These are phyloP conservation scores for Drosophila repleta DNA, from an alignment of 1,140 invertebrate species.

Conservation along the genomic window DNA sequence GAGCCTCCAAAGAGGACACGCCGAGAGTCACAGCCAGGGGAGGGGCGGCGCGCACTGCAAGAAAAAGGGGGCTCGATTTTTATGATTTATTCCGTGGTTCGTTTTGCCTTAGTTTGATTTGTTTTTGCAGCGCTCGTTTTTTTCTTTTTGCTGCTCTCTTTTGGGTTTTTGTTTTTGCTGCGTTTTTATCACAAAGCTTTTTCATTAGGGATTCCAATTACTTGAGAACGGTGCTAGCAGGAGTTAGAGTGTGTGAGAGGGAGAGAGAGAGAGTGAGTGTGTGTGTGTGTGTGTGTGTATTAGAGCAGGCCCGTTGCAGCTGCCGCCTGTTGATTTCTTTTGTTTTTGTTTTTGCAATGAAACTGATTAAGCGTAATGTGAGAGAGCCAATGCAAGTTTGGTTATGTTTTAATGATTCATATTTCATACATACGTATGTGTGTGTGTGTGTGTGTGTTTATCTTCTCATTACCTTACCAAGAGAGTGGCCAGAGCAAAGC, in stretches of 20 bases:
- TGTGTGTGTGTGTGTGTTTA: not conserved
- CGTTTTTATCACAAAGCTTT: slow-evolving; percentile 47
- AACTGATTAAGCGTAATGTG: slow-evolving; percentile 76
- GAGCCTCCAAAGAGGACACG: slow-evolving; percentile 26
- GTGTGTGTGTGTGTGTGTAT: not conserved
- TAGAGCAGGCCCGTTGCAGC: slow-evolving; percentile 25
- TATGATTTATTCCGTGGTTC: slow-evolving; percentile 53
- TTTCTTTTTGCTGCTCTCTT: slow-evolving; percentile 36
- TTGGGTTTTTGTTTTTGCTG: slow-evolving; percentile 16
- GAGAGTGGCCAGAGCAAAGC: not conserved
- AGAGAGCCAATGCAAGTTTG: slow-evolving; percentile 33
- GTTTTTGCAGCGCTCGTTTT: slow-evolving; percentile 19
- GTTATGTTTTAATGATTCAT: slow-evolving; percentile 1
- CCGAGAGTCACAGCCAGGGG: not conserved
- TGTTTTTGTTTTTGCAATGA: slow-evolving; percentile 25
- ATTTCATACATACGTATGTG: slow-evolving; percentile 6
- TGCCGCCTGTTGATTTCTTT: slow-evolving; percentile 56
- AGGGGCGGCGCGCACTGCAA: not conserved
- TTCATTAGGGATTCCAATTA: slow-evolving; percentile 63
- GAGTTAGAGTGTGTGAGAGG: not conserved
- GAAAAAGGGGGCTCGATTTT: slow-evolving; percentile 73
- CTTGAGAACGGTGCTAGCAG: slow-evolving; percentile 35
- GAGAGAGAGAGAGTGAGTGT: no score
- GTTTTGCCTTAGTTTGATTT: slow-evolving; percentile 46
- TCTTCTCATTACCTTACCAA: not conserved